Evolutionary conservation across 2,888 invertebrate species (phyloP), one percentile per base, ranked within the genome.

Genomic region (Heliconius cydno): DNA sequence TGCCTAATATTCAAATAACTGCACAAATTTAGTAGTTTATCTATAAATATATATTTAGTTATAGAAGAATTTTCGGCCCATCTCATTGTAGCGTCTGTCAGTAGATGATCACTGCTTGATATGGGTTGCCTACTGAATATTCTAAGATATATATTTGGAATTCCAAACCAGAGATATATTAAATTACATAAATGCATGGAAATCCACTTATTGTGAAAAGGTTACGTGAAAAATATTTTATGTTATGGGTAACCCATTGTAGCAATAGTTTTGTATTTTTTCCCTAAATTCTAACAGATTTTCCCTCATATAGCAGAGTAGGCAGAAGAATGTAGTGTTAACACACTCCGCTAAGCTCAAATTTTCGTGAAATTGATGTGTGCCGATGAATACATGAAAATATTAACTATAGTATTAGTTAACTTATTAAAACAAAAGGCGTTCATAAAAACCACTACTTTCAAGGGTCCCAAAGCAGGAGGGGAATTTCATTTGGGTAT

Each of bases 21-120:
- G n/a, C n/a, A 60, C 10, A 52, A 52, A 52, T 52, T 60, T 60
- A 60, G 3, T 60, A n/a, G 60, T n/a, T n/a, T 2, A 2, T 10
- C 1, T 60, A 60, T 10, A 65, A 15, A 19, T 75, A 38, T 65
- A 30, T 66, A 46, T 13, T 28, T 73, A 60, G 52, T 30, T 52
- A 28, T 34, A 22, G 7, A 6, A 34, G 34, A 60, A 60, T 38
- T 13, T 66, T 65, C n/a, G 63, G 38, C 34, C 57, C 46, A 79
- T 67, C 68, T 38, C 46, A 76, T 68, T 76, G 63, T 30, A 78
- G 65, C 67, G 67, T 77, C 82, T 72, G 80, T 82, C 80, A 80
- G 79, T 79, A 57, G 71, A 76, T 78, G 81, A 81, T 76, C 81
- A 78, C 82, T 76, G 76, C 76, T 68, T 82, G 82, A 82, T 78